Base-by-base conservation (phyloP, 2,888 invertebrate genomes). In the Hartigia nigra region DNA sequence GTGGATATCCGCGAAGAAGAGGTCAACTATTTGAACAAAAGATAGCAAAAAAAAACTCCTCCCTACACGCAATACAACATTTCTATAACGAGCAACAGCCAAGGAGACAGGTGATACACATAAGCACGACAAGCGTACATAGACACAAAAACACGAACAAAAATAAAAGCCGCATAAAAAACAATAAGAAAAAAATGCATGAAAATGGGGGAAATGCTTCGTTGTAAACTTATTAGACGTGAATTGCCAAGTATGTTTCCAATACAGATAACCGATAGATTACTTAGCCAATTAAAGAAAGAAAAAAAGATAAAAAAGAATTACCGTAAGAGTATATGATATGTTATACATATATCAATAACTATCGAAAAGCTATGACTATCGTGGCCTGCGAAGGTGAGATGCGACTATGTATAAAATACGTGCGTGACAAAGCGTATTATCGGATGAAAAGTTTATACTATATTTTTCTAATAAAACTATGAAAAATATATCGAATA, bases 381-480 rank as follows among this genome's bases (percentile, higher is more conserved):
- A 90, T 87, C 88, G 89, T 87, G 88, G 89, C 90, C 89, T 90
- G 88, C 84, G 87, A 85, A 86, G 83, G 84, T 84, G 79, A 88
- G 82, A 86, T 86, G 86, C 87, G 86, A 90, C 86, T 88, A 88
- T 89, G 89, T 89, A 88, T 89, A 88, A 88, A 88, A 85, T 87
- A 84, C 82, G 82, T 82, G 86, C 85, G 86, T 81, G 83, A 84
- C 76, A 79, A 79, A 83, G 83, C 84, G 85, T 85, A 87, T 84
- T 85, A 84, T 83, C 83, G 84, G 86, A 84, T 78, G 86, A 82
- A 89, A 88, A 90, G 88, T 91, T 91, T 91, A 91, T 91, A 91
- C 91, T 91, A 90, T 91, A 91, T 91, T 91, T 88, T 91, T 91
- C 87, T 91, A 91, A 91, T 91, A 91, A 91, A 91, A 72, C 72